Conservation (phyloP, 1,140 invertebrate genomes). For the Ceratoteleas bidentatus region DNA sequence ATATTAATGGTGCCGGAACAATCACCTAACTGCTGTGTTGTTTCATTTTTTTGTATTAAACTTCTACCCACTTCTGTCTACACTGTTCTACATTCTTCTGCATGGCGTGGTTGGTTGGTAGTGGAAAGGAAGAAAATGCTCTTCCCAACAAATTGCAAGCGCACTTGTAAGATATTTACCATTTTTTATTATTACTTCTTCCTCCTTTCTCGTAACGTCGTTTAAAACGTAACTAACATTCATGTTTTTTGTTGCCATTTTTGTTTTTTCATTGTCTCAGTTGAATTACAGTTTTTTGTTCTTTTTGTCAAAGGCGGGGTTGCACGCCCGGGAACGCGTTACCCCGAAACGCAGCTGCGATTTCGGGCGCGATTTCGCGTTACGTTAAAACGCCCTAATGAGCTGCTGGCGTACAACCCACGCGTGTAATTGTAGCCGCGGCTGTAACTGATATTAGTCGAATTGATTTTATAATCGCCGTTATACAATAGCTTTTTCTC, state of each 20-base stretch:
- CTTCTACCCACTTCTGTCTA: constrained; percentile 81
- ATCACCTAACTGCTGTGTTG: constrained; percentile 80
- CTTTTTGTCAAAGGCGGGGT: constrained; percentile 17
- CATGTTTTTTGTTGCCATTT: constrained; percentile 25
- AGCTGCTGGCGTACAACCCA: constrained; percentile 36
- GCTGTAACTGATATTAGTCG: constrained; percentile 62
- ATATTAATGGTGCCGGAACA: constrained; percentile 79
- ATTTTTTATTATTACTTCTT: constrained; percentile 79
- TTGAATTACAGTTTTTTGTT: not conserved
- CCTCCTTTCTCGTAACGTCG: constrained; percentile 45
- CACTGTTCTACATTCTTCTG: constrained; percentile 84
- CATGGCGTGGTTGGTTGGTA: constrained; percentile 84
- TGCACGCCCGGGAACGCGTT: constrained; percentile 8
- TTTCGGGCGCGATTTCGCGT: constrained; percentile 11
- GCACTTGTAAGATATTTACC: constrained; percentile 85
- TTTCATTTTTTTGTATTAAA: constrained; percentile 81
- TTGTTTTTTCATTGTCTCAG: not conserved
- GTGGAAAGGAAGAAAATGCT: constrained; percentile 87
- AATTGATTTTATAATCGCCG: constrained; percentile 66
- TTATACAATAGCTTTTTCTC: constrained; percentile 66
- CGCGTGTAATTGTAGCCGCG: constrained; percentile 59
- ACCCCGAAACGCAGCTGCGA: not conserved
- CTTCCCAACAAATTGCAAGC: constrained; percentile 86
- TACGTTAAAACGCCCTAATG: constrained; percentile 30
- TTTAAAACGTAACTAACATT: constrained; percentile 62